Evolutionary conservation across 2,797 vertebrate species (phyloP), one percentile per base, ranked within the genome.

Genomic region (Mareca strepera): DNA sequence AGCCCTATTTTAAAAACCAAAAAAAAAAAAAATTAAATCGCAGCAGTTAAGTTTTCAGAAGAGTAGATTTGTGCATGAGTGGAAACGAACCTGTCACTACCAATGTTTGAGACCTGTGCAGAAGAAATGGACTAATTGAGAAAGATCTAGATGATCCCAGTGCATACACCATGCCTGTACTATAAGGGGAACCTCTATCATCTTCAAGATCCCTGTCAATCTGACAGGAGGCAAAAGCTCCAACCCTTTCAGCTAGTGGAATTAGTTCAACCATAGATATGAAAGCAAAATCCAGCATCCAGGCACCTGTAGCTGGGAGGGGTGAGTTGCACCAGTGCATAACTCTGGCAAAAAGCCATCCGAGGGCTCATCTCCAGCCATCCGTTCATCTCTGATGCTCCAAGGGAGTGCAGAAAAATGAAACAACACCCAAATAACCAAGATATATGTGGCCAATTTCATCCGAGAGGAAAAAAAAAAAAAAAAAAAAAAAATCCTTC

Each of bases 401-500:
- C 66, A 72, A 67, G 73, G 59, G 43, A 86, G 92, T 4, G 21
- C 48, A 83, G 66, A 80, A 91, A 92, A 96, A 90, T 69, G 55
- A 94, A 96, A 73, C 50, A 96, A 73, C 50, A 90, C 80, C 69
- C 82, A 91, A 74, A 88, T 78, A 95, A 92, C 82, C 46, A 81
- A 83, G 90, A 90, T 78, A 81, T 93, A 92, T 46, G 50, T 73
- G 58, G 82, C 76, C 73, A 88, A 62, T 93, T 91, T 94, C 62
- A 81, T 88, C 55, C 41, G 52, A 78, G 41, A 91, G 66, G 76
- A 95, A 93, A 92, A 90, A 81, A 23, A 88, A 41, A 95, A 93
- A 92, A 90, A 81, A 23, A 88, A 41, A 43, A 43, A 2, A 90
- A 83, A 94, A 90, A 96, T 88, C 73, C 91, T 81, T 91, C 55